These are phyloP conservation scores for Oophaga pumilio DNA, from an alignment of 2,113 vertebrate genomes.

Conservation along the genomic window DNA sequence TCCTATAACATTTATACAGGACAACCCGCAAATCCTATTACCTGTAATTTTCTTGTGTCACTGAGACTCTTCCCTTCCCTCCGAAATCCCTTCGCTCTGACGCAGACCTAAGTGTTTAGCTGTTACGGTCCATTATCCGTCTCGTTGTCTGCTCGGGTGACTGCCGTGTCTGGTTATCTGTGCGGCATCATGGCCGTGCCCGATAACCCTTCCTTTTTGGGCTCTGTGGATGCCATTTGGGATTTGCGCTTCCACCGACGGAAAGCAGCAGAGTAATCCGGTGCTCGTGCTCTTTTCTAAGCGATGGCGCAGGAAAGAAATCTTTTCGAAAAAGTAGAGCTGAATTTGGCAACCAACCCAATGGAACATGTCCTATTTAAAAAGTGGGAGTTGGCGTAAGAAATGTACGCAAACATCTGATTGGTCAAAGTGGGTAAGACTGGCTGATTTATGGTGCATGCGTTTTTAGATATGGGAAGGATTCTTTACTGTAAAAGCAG, in stretches of 20 bases:
- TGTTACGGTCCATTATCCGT: background rate
- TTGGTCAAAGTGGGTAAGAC: background rate
- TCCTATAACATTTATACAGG: slow-evolving; percentile 50
- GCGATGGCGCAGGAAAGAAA: background rate
- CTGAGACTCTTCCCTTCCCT: slow-evolving; percentile 39
- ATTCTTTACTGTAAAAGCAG: slow-evolving; percentile 9
- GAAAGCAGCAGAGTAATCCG: background rate
- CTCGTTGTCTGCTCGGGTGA: background rate
- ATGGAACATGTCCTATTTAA: background rate
- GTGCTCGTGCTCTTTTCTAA: background rate
- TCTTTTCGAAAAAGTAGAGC: background rate
- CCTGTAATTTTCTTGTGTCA: slow-evolving; percentile 45
- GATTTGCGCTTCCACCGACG: background rate
- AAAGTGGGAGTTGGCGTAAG: background rate
- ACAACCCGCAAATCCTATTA: slow-evolving; percentile 54
- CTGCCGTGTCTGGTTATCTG: background rate
- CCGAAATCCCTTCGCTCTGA: slow-evolving; percentile 41
- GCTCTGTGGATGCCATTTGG: background rate
- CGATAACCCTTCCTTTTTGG: background rate
- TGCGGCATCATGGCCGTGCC: slow-evolving; percentile 1
- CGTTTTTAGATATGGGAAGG: background rate
- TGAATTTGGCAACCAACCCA: background rate
- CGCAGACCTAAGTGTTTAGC: slow-evolving; percentile 23
- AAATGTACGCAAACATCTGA: background rate
- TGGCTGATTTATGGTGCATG: background rate